Conservation (phyloP, 2,113 vertebrate species). For the Chionomys nivalis region DNA sequence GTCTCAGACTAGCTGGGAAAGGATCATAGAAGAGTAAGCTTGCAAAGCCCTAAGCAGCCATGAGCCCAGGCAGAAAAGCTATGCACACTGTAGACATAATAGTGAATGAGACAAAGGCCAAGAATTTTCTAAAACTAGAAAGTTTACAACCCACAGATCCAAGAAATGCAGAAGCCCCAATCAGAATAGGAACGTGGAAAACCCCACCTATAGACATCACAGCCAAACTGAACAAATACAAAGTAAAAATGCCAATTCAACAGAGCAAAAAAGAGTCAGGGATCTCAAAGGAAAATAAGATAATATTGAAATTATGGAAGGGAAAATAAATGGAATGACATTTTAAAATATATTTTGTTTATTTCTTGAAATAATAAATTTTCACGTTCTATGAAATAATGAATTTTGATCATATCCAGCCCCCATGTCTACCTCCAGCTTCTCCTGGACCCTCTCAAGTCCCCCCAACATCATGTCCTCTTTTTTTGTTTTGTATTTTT, state of each 20-base stretch:
- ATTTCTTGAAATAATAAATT: not conserved
- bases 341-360: not conserved
- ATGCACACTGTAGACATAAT: not conserved
- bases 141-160: not conserved
- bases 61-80: not conserved
- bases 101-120: not conserved
- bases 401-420: not conserved
- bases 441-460: too few relatives aligned
- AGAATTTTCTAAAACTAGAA: not conserved
- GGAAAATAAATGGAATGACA: not conserved
- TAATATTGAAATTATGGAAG: not conserved
- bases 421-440: not conserved
- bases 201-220: not conserved
- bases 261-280: not conserved
- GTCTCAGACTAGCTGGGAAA: constrained; percentile 8
- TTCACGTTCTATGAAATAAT: not conserved
- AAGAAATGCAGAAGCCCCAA: not conserved
- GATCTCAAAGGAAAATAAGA: constrained; percentile 4
- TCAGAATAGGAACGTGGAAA: not conserved
- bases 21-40: not conserved
- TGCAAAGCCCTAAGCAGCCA: not conserved
- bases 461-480: too few relatives aligned
- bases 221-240: not conserved
- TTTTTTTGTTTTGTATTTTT: too few relatives aligned
- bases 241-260: not conserved